Evolutionary conservation across 2,888 invertebrate species (phyloP).

Genomic region (Coleophora flavipennella): DNA sequence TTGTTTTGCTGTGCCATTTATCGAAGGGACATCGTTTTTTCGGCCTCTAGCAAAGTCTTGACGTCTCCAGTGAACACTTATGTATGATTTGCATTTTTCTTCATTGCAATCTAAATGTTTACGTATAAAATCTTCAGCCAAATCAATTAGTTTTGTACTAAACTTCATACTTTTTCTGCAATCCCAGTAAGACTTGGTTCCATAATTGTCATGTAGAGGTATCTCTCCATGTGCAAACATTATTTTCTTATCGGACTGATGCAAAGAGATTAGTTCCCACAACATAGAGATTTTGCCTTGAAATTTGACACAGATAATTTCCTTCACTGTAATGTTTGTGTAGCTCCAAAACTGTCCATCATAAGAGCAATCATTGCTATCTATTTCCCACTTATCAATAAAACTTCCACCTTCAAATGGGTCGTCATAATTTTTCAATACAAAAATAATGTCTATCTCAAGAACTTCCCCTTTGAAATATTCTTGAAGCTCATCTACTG

Average conservation of each 20-base stretch:
- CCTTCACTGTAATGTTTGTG: constrained; percentile 75
- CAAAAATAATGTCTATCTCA: constrained; percentile 82
- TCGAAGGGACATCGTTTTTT: constrained; percentile 81
- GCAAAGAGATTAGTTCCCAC: constrained; percentile 67
- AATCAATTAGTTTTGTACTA: constrained; percentile 74
- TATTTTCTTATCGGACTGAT: constrained; percentile 60
- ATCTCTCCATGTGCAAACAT: constrained; percentile 89
- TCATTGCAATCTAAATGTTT: constrained; percentile 35
- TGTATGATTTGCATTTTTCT: constrained; percentile 76
- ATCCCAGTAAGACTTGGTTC: constrained; percentile 86
- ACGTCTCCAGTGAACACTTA: constrained; percentile 90
- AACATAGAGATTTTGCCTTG: constrained; percentile 83
- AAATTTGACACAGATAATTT: constrained; percentile 84
- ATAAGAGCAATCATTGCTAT: constrained; percentile 57
- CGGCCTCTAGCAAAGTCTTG: constrained; percentile 88
- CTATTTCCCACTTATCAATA: constrained; percentile 83
- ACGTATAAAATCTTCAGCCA: constrained; percentile 77
- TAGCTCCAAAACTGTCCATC: constrained; percentile 79
- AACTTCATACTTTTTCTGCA: constrained; percentile 94
- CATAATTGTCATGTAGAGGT: constrained; percentile 89
- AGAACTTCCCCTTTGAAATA: constrained; percentile 67
- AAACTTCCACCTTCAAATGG: constrained; percentile 88
- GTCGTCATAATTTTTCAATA: constrained; percentile 88
- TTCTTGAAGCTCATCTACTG: constrained; percentile 90
- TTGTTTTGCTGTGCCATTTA: constrained; percentile 84